Percentiles rank a stretch among this genome's conserved stretches.
These are phyloP conservation scores for Calephelis perditalis DNA, from an alignment of 2,888 invertebrate genomes.

Conservation along the genomic window DNA sequence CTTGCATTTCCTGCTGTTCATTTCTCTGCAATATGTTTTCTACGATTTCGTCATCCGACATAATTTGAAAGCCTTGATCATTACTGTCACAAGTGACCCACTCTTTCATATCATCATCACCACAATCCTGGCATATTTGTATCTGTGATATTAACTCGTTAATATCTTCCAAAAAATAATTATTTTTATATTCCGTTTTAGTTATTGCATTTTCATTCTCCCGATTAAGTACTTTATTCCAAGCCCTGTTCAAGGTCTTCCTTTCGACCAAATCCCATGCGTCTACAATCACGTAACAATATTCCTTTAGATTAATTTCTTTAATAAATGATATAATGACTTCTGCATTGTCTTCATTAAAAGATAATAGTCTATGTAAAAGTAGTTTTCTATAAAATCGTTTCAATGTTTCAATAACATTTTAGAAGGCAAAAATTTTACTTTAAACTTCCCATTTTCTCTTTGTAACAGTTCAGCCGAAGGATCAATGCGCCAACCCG, in stretches of 20 bases:
- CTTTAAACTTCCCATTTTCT: slow-evolving; percentile 27
- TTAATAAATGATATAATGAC: slow-evolving; percentile 22
- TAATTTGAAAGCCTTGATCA: slow-evolving; percentile 19
- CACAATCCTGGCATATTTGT: slow-evolving; percentile 19
- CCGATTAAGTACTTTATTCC: slow-evolving; percentile 26
- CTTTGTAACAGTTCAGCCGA: slow-evolving; percentile 28
- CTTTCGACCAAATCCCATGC: slow-evolving; percentile 27
- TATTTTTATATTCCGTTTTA: background rate
- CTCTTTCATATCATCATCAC: slow-evolving; percentile 23
- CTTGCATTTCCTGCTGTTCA: slow-evolving; percentile 20
- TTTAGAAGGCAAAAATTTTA: slow-evolving; percentile 28
- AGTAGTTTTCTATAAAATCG: slow-evolving; percentile 31
- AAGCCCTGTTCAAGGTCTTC: slow-evolving; percentile 26
- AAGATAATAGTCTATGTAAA: slow-evolving; percentile 26
- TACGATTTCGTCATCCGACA: slow-evolving; percentile 16
- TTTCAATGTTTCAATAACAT: slow-evolving; percentile 30
- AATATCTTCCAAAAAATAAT: slow-evolving; percentile 20
- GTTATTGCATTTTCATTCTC: slow-evolving; percentile 25
- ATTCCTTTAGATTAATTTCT: slow-evolving; percentile 29
- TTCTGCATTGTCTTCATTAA: slow-evolving; percentile 26
- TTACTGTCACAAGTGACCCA: slow-evolving; percentile 20
- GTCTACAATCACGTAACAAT: slow-evolving; percentile 29
- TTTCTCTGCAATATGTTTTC: slow-evolving; percentile 15
- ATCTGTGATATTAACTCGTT: slow-evolving; percentile 20
- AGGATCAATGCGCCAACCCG: slow-evolving; percentile 22